These are phyloP conservation scores for Agrilus mali DNA, from an alignment of 2,888 invertebrate species.

Conservation along the genomic window DNA sequence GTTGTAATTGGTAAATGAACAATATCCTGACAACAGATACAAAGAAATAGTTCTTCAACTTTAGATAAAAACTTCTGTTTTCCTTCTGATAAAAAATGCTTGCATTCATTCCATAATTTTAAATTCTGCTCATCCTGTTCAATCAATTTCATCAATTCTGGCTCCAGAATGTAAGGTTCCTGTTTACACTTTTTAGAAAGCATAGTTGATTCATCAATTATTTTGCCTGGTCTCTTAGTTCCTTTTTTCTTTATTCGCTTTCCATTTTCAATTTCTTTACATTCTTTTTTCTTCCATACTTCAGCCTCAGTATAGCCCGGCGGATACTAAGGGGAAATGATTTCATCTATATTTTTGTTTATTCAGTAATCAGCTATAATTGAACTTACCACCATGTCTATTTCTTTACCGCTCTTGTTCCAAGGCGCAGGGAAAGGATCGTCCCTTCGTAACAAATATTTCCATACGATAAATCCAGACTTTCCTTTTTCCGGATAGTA, in stretches of 20 bases:
- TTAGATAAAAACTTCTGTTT: constrained; percentile 50
- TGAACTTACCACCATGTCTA: constrained; percentile 30
- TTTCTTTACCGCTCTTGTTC: constrained; percentile 54
- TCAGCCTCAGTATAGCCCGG: constrained; percentile 58
- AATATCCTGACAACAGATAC: constrained; percentile 68
- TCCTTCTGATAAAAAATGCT: constrained; percentile 35
- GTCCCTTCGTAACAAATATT: constrained; percentile 62
- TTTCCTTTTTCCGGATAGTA: constrained; percentile 68
- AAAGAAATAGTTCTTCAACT: constrained; percentile 55
- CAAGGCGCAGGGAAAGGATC: constrained; percentile 71
- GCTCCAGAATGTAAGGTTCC: constrained; percentile 15
- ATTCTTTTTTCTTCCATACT: constrained; percentile 38
- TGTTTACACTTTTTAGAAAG: constrained; percentile 12
- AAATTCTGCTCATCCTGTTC: constrained; percentile 45
- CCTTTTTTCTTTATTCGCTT: constrained; percentile 18
- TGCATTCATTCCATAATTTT: constrained; percentile 58
- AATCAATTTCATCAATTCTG: constrained; percentile 27
- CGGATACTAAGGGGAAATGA: constrained; percentile 43
- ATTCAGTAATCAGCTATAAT: background rate
- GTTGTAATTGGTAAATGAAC: constrained; percentile 60
- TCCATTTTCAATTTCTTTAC: constrained; percentile 21
- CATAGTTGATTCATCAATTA: background rate
- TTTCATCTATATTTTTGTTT: background rate
- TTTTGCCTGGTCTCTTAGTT: constrained; percentile 7
- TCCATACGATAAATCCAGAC: constrained; percentile 70